Conservation (phyloP, 2,888 invertebrate genomes). For the Pseudococcus longispinus region DNA sequence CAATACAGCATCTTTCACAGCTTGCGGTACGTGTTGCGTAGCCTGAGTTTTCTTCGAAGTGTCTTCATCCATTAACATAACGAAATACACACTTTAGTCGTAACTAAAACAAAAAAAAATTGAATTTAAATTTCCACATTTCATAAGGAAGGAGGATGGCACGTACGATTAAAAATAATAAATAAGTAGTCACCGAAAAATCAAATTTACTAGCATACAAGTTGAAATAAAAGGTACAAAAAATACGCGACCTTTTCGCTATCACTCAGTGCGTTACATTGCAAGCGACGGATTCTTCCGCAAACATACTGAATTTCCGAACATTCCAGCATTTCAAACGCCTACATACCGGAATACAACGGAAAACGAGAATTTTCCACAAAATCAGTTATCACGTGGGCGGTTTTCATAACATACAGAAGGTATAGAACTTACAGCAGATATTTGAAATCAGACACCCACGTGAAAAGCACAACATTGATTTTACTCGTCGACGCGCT, state of each 20-base stretch:
- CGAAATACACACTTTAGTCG: neutral
- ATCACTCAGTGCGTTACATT: neutral
- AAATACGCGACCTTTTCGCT: neutral
- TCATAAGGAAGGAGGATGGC: neutral
- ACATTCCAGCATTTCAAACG: constrained; percentile 28
- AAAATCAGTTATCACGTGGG: constrained; percentile 44
- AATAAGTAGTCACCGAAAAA: neutral
- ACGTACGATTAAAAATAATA: neutral
- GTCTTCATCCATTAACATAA: constrained; percentile 43
- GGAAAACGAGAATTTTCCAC: constrained; percentile 31
- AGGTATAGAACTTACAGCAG: neutral
- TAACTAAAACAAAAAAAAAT: neutral
- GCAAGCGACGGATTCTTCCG: neutral
- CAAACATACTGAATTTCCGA: neutral
- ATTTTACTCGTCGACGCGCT: constrained; percentile 37
- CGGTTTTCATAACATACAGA: constrained; percentile 17
- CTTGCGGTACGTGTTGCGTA: constrained; percentile 58
- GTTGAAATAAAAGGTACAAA: neutral
- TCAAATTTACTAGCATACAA: neutral
- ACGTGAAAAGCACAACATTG: constrained; percentile 39
- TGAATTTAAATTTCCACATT: neutral
- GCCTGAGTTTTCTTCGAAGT: constrained; percentile 30
- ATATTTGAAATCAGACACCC: constrained; percentile 29
- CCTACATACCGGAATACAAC: constrained; percentile 15
- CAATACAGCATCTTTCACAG: constrained; percentile 76